Evolutionary conservation across 2,797 vertebrate genomes (phyloP).

Genomic region (Harpagifer antarcticus): DNA sequence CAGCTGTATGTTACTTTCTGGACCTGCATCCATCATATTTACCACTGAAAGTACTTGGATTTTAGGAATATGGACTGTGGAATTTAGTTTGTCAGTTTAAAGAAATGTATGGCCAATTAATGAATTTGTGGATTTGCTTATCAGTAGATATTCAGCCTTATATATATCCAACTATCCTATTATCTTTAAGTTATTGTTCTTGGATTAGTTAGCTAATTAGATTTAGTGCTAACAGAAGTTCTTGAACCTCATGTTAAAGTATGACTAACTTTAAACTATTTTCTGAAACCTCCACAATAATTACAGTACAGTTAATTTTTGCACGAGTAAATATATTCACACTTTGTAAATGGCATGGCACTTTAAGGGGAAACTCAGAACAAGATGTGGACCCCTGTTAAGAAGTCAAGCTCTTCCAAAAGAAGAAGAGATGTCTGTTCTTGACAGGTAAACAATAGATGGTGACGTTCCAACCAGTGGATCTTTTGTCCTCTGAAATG

Average conservation of each 20-base stretch:
- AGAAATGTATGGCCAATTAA: no score
- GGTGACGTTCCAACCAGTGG: slow-evolving; percentile 40
- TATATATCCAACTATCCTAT: no score
- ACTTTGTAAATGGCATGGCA: background rate
- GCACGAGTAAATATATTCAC: background rate
- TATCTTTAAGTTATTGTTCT: no score
- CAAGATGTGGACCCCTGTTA: slow-evolving; percentile 23
- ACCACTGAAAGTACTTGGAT: no score
- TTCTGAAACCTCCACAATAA: background rate
- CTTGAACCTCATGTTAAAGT: background rate
- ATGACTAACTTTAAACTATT: background rate
- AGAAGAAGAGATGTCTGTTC: slow-evolving; percentile 26
- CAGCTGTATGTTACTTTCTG: no score
- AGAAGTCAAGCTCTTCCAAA: slow-evolving; percentile 22
- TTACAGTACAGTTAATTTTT: background rate
- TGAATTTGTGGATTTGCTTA: no score
- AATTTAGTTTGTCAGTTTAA: no score
- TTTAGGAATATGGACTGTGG: no score
- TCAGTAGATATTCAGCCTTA: no score
- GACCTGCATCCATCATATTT: no score
- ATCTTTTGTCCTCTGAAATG: slow-evolving; percentile 50
- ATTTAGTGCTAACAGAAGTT: background rate
- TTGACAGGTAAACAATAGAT: slow-evolving; percentile 53
- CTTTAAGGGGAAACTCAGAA: slow-evolving; percentile 8
- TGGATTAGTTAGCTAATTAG: background rate